These are phyloP conservation scores for Cinclus cinclus DNA, from an alignment of 2,113 vertebrate species.

Conservation along the genomic window DNA sequence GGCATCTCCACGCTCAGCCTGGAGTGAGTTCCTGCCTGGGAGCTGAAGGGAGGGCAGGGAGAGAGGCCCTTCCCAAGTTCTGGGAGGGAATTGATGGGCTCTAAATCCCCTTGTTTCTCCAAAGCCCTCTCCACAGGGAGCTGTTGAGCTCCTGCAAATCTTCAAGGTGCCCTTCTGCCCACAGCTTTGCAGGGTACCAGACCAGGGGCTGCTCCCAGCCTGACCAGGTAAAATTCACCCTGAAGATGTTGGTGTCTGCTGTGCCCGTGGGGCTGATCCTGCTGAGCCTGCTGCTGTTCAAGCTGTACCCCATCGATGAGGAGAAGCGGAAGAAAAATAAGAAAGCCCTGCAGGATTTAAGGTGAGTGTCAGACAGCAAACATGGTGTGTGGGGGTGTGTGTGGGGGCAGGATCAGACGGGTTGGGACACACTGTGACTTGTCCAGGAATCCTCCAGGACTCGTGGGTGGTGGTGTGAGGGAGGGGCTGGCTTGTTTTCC, in stretches of 20 bases:
- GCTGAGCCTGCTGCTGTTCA: constrained; percentile 87
- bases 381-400: accelerated
- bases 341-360: constrained; percentile 80
- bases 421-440: neutral
- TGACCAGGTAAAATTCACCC: constrained; percentile 77
- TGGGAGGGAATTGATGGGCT: neutral
- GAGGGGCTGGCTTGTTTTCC: neutral
- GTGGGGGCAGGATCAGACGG: neutral
- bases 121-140: neutral
- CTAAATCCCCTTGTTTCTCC: neutral
- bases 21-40: constrained; percentile 75
- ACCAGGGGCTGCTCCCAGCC: constrained; percentile 84
- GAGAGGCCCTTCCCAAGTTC: neutral
- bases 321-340: constrained; percentile 82
- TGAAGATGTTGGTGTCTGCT: constrained; percentile 88
- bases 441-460: neutral
- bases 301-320: constrained; percentile 89
- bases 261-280: constrained; percentile 84
- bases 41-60: neutral
- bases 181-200: constrained; percentile 89
- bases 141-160: neutral
- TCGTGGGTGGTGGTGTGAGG: neutral
- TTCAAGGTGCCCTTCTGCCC: neutral
- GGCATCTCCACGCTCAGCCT: constrained; percentile 93
- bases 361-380: constrained; percentile 66